Evolutionary conservation across 2,888 invertebrate genomes (phyloP), one percentile per base, ranked within the genome.

Genomic region (Sceliomorpha sp.): DNA sequence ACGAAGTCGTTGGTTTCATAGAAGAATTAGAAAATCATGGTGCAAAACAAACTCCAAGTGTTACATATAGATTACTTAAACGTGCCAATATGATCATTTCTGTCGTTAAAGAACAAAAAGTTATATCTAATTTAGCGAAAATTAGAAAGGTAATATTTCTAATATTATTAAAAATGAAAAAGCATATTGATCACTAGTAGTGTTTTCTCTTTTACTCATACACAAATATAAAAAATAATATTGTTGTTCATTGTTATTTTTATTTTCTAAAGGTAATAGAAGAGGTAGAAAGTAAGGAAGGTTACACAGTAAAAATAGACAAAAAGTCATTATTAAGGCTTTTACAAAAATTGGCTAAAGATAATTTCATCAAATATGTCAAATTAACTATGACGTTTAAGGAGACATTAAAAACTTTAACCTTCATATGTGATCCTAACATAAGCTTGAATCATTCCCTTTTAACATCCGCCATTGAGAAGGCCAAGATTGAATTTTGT

Each of bases 11-110:
- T 44, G 83, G 85, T 27, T 81, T 85, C 29, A 79, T 85, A 71
- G 83, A 85, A 48, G 79, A 83, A 32, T 51, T 83, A 6, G 72
- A 81, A 15, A 76, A 68, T 39, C 29, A 53, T 14, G 42, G 67
- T 2, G 67, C 67, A 9, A 67, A 70, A 10, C 63, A 66, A 32
- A 64, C 70, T 0, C 72, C 82, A 6, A 83, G 72, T 64, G 75
- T 89, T 4, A 89, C 91, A 0, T 88, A 90, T 29, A 84, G 90
- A 68, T 81, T 90, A 24, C 63, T 91, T 6, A 87, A 89, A 34
- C 89, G 95, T 48, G 91, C 91, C n/a, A 91, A 92, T 77, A 87
- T 91, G 53, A 91, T 94, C 59, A 88, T 94, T 9, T 90, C 91
- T 59, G 87, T 90, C 5, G 89, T 95, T 0, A 90, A 91, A 56